phyloP scores from a whole-genome alignment of 2,797 vertebrate genomes.

The Astyanax mexicanus region DNA sequence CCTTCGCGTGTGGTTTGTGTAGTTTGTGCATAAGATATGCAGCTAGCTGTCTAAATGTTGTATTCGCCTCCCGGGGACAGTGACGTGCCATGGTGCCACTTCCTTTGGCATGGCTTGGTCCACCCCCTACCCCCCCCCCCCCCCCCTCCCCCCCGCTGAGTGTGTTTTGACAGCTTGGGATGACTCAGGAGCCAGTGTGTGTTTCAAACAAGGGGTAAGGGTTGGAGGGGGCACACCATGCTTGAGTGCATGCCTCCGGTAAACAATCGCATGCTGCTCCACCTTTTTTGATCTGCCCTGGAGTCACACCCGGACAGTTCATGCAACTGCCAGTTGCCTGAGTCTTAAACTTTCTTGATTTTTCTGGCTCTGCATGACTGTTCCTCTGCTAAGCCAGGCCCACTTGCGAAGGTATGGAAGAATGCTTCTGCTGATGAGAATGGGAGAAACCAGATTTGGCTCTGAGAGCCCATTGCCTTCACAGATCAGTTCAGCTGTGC shows the following conservation, averaged over 20 bases:
- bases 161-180: constrained; percentile 48
- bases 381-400: neutral
- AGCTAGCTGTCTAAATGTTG: constrained; percentile 46
- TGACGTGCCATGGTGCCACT: constrained; percentile 5
- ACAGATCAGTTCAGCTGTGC: constrained; percentile 1
- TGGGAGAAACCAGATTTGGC: neutral
- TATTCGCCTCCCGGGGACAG: constrained; percentile 7
- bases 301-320: neutral
- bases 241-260: constrained; percentile 12
- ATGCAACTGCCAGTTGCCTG: neutral
- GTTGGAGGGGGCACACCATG: constrained; percentile 3
- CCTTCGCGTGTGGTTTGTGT: constrained; percentile 25
- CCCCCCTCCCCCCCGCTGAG: constrained; percentile 29
- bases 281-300: neutral
- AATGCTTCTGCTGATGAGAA: constrained; percentile 22
- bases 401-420: neutral
- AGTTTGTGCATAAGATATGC: constrained; percentile 28
- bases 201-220: constrained; percentile 18
- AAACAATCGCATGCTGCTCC: neutral
- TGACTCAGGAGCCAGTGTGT: constrained; percentile 37
- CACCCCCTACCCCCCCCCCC: constrained; percentile 10
- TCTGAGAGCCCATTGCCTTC: neutral
- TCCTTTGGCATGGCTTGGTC: constrained; percentile 34
- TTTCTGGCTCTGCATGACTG: neutral
- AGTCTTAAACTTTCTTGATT: constrained; percentile 8